Base-by-base conservation (phyloP, 2,113 vertebrate species). In the Phoxinus phoxinus region DNA sequence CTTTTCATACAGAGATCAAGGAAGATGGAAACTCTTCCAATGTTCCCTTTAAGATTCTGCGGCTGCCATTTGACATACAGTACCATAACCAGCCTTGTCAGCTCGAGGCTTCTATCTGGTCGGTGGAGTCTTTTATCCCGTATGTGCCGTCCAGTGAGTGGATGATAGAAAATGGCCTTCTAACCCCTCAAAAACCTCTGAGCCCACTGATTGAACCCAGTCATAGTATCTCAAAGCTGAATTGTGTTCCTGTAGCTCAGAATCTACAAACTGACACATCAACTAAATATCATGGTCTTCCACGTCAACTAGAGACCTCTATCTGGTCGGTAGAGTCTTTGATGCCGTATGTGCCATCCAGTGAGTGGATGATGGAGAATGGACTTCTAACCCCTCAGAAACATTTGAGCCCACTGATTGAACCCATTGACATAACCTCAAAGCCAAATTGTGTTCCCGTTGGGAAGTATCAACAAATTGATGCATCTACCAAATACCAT, bases 91-190 rank as follows among this genome's bases (percentile, higher is more conserved):
- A 95, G 71, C 83, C 93, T 41, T 87, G 82, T 63, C 92, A 90
- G 86, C 91, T 93, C 74, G 94, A 95, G 56, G 90, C 92, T 10
- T 91, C 89, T 0, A 89, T 94, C 76, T 95, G 93, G 94, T 95
- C 95, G 0, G 44, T 87, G 19, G 93, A 94, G 69, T 88, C 90
- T 10, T 25, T 92, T 58, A 25, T 21, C 80, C 92, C 80, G 8
- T 85, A 92, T 46, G 76, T 91, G 12, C 86, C 91, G 1, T 90
- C 93, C 1, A 61, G 86, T 0, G 93, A 92, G 2, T 90, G 81
- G 1, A 25, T 90, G 71, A 63, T 87, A 9, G 86, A 87, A 35
- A 91, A 89, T 11, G 63, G 76, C 30, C 17, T 46, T 0, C 8
- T 59, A 12, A 90, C 90, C 6, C 83, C 88, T 37, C 61, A 63